phyloP scores from a whole-genome alignment of 2,797 vertebrate species.

The Poecile montanus region DNA sequence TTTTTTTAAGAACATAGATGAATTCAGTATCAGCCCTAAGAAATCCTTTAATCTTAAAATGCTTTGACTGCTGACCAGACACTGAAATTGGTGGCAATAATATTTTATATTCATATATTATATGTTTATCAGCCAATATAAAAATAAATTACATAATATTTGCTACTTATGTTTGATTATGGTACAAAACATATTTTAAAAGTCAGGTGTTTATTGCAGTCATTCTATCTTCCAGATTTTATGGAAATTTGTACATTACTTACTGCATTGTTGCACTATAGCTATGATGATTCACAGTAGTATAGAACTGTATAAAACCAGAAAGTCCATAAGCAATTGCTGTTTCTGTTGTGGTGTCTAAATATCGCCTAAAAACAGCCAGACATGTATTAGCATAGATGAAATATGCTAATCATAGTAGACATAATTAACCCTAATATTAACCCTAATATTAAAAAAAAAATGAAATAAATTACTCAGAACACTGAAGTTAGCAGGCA shows the following conservation, averaged over 20 bases:
- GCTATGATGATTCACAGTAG: neutral
- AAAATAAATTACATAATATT: neutral
- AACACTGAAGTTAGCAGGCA: neutral
- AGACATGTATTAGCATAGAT: neutral
- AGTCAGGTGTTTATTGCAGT: neutral
- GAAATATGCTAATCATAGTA: neutral
- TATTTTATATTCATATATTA: neutral
- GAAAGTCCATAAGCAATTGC: neutral
- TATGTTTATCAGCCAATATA: neutral
- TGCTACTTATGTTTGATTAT: neutral
- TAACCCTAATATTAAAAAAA: neutral
- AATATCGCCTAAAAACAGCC: neutral
- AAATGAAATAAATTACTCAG: neutral
- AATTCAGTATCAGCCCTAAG: neutral
- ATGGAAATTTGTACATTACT: neutral
- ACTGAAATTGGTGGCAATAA: neutral
- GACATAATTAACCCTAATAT: neutral
- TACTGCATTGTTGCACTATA: neutral
- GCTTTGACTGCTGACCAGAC: neutral
- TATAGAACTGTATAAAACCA: neutral
- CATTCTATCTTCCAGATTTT: neutral
- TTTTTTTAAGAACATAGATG: neutral
- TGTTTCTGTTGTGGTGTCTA: neutral
- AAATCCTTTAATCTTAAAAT: neutral
- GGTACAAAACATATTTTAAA: rapidly evolving